Conservation (phyloP, 2,888 invertebrate genomes). For the Synanthedon formicaeformis region DNA sequence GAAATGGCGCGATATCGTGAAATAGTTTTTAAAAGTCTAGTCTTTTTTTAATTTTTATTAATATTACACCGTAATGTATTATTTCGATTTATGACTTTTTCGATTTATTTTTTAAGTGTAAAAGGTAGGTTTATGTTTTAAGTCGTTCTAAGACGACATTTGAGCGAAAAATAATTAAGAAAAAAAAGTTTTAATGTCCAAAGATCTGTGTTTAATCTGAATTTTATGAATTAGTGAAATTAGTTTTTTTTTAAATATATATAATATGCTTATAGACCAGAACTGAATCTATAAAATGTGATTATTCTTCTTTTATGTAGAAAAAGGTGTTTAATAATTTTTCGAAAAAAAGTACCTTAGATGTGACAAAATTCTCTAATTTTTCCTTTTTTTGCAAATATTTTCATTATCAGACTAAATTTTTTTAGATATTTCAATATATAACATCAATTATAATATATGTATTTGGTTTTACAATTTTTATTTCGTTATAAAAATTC, state of each 20-base stretch:
- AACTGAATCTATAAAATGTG: constrained; percentile 24
- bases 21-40: constrained; percentile 55
- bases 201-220: constrained; percentile 18
- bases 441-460: too few species aligned
- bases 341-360: too few species aligned
- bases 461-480: too few species aligned
- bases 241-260: constrained; percentile 8
- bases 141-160: background rate
- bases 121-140: constrained; percentile 13
- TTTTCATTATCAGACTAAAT: too few species aligned
- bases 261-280: constrained; percentile 13
- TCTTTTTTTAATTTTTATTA: constrained; percentile 28
- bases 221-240: constrained; percentile 9
- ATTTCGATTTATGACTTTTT: constrained; percentile 27
- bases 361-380: too few species aligned
- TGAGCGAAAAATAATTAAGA: too few species aligned
- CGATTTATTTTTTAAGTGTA: constrained; percentile 15
- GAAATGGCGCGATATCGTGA: background rate
- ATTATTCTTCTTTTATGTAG: too few species aligned
- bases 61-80: constrained; percentile 48
- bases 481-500: too few species aligned
- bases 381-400: too few species aligned
- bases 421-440: too few species aligned
- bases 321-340: too few species aligned
- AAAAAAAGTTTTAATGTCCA: constrained; percentile 13